Percentiles rank a stretch among this genome's conserved stretches.
phyloP scores from a whole-genome alignment of 2,797 vertebrate species.

The Macropus fuliginosus region DNA sequence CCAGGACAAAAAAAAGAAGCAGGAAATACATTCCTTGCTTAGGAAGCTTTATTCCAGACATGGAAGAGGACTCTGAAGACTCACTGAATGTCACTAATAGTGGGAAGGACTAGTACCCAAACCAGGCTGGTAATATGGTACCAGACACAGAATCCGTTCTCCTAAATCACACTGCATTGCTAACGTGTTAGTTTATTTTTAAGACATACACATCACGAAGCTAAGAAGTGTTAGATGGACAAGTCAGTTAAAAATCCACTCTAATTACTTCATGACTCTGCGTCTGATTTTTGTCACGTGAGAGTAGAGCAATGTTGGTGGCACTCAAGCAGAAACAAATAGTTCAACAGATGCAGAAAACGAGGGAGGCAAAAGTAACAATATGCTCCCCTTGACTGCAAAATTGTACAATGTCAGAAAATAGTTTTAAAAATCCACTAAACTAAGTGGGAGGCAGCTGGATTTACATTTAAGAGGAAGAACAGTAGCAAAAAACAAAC shows the following conservation, averaged over 20 bases:
- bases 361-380: background rate
- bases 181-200: background rate
- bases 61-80: background rate
- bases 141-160: background rate
- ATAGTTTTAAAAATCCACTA: constrained; percentile 55
- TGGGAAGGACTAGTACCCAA: background rate
- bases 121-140: background rate
- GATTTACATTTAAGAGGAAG: constrained; percentile 74
- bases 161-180: background rate
- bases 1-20: background rate
- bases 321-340: background rate
- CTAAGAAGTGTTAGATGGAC: background rate
- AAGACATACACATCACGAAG: background rate
- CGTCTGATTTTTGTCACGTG: background rate
- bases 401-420: background rate
- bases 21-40: background rate
- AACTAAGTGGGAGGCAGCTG: constrained; percentile 75
- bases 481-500: background rate
- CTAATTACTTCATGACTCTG: background rate
- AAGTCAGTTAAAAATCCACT: background rate
- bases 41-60: background rate
- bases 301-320: background rate
- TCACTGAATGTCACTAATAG: background rate
- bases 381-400: background rate
- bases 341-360: background rate